Evolutionary conservation across 2,113 vertebrate species (phyloP).

Genomic region (Jaculus jaculus): DNA sequence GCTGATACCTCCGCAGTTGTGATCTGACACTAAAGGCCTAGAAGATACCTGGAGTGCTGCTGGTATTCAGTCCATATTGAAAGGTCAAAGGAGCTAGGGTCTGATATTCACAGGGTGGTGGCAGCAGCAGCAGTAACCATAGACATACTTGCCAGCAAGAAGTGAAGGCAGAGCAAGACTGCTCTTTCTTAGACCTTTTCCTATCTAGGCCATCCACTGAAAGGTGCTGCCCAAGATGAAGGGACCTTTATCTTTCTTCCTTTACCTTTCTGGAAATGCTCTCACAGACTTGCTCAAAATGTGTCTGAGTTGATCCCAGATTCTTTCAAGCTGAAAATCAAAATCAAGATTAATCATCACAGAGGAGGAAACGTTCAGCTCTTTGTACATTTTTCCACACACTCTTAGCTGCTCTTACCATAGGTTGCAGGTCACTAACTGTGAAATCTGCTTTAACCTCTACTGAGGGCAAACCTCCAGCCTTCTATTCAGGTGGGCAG

Average conservation of each 20-base stretch:
- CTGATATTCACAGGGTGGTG: neutral
- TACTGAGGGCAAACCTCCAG: neutral
- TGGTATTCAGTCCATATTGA: neutral
- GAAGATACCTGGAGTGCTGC: neutral
- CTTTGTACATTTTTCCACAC: neutral
- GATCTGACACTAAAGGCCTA: neutral
- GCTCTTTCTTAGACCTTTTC: too few relatives aligned
- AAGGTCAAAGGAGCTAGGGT: neutral
- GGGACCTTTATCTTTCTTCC: fast-evolving
- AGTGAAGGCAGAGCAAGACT: neutral
- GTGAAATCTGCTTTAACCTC: neutral
- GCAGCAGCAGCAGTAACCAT: neutral
- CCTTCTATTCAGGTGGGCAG: neutral
- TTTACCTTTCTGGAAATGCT: neutral
- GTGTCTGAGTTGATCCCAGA: neutral
- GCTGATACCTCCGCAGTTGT: too few relatives aligned
- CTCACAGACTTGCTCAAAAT: neutral
- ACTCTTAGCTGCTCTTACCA: neutral
- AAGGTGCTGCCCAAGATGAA: neutral
- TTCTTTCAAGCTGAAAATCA: too few relatives aligned
- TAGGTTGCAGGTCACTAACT: neutral
- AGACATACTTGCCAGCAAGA: neutral
- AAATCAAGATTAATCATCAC: neutral
- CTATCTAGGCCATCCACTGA: neutral
- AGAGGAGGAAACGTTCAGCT: neutral